These are phyloP conservation scores for Papilio glaucus DNA, from an alignment of 1,140 invertebrate genomes.

Conservation along the genomic window DNA sequence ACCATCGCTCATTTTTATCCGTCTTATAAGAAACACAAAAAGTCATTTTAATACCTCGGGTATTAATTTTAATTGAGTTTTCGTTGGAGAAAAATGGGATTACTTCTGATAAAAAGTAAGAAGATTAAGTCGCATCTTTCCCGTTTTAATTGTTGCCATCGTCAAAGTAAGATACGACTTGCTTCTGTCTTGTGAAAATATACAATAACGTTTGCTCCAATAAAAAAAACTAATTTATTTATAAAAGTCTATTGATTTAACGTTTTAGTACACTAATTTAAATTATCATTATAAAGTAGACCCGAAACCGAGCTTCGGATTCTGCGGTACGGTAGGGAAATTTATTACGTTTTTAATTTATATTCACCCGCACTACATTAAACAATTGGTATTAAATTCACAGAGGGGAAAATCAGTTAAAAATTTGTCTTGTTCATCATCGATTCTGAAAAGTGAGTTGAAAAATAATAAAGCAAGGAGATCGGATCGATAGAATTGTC, in stretches of 20 bases:
- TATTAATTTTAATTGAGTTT: slow-evolving; percentile 1
- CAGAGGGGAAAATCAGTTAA: slow-evolving; percentile 2
- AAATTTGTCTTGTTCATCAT: neutral
- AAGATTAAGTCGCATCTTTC: neutral
- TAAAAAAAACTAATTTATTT: no score
- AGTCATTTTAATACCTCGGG: neutral
- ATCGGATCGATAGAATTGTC: no score
- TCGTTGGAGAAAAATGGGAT: neutral
- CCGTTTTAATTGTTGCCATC: neutral
- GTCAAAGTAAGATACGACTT: neutral
- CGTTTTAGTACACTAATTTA: no score
- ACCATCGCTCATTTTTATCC: neutral
- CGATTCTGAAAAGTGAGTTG: neutral
- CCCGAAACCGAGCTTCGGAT: neutral
- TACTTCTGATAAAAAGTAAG: neutral
- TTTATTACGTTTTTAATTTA: slow-evolving; percentile 17
- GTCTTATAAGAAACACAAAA: neutral
- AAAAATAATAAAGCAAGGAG: no score
- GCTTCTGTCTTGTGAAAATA: neutral
- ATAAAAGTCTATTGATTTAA: no score
- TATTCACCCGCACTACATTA: slow-evolving; percentile 10
- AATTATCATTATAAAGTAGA: no score
- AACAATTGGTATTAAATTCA: neutral
- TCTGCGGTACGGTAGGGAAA: neutral
- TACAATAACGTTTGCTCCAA: no score